These are phyloP conservation scores for Cantharis flavilabris DNA, from an alignment of 2,888 invertebrate species.

Conservation along the genomic window DNA sequence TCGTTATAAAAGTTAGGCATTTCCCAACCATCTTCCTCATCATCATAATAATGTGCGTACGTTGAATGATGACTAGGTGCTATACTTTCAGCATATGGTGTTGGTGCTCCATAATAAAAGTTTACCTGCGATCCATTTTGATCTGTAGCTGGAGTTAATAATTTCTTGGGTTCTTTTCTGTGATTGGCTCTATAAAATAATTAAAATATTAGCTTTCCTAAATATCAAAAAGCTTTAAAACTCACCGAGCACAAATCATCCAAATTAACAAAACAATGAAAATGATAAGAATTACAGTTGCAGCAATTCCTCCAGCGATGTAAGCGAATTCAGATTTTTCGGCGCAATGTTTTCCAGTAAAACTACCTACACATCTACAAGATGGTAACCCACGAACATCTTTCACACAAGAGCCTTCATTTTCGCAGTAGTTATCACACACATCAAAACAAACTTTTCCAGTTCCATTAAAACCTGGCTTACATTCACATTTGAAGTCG, in stretches of 20 bases:
- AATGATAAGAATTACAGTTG: constrained; percentile 91
- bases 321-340: constrained; percentile 95
- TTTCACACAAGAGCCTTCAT: constrained; percentile 87
- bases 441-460: constrained; percentile 82
- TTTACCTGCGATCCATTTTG: constrained; percentile 93
- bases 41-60: constrained; percentile 94
- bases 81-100: constrained; percentile 93
- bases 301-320: constrained; percentile 92
- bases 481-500: constrained; percentile 90
- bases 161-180: constrained; percentile 89
- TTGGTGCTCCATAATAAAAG: constrained; percentile 94
- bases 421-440: constrained; percentile 85
- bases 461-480: constrained; percentile 89
- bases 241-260: constrained; percentile 93
- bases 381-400: constrained; percentile 82
- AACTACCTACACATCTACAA: constrained; percentile 89
- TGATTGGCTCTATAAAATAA: constrained; percentile 69
- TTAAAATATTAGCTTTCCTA: neutral
- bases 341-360: constrained; percentile 85
- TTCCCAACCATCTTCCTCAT: constrained; percentile 96
- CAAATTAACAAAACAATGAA: constrained; percentile 90
- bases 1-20: constrained; percentile 98
- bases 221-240: constrained; percentile 1
- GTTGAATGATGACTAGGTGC: constrained; percentile 95
- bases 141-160: constrained; percentile 85